phyloP scores from a whole-genome alignment of 2,113 vertebrate genomes.

The Grallaria varia region DNA sequence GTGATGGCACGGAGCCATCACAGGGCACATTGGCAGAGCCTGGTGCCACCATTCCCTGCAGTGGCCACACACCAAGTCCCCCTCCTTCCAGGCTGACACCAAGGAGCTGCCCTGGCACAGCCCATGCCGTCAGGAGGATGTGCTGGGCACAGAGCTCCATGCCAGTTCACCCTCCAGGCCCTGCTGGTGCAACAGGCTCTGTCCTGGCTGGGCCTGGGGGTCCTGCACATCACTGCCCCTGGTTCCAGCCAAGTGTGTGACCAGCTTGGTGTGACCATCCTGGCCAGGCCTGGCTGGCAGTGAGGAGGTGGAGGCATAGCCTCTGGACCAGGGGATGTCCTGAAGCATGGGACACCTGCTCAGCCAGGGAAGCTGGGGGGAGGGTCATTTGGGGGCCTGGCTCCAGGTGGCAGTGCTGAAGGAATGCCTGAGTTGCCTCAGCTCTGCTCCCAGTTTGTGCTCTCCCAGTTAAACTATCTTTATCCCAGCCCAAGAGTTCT shows the following conservation, averaged over 20 bases:
- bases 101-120: accelerated
- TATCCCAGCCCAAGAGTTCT: neutral
- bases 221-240: neutral
- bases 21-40: accelerated
- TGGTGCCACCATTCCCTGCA: neutral
- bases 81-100: neutral
- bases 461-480: neutral
- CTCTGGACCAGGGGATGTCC: neutral
- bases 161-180: neutral
- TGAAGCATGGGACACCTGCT: accelerated
- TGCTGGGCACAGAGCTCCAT: neutral
- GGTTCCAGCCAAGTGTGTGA: neutral
- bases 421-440: neutral
- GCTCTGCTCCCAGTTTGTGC: neutral
- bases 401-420: neutral
- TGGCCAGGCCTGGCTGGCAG: neutral
- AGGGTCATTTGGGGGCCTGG: neutral
- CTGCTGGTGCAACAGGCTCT: accelerated
- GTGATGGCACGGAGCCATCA: accelerated
- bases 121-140: accelerated
- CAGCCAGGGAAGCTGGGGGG: neutral
- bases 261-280: neutral
- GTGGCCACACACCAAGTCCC: neutral
- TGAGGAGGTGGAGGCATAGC: neutral
- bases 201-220: accelerated